Evolutionary conservation across 2,113 vertebrate species (phyloP), one percentile per base, ranked within the genome.

Genomic region (Lathamus discolor): DNA sequence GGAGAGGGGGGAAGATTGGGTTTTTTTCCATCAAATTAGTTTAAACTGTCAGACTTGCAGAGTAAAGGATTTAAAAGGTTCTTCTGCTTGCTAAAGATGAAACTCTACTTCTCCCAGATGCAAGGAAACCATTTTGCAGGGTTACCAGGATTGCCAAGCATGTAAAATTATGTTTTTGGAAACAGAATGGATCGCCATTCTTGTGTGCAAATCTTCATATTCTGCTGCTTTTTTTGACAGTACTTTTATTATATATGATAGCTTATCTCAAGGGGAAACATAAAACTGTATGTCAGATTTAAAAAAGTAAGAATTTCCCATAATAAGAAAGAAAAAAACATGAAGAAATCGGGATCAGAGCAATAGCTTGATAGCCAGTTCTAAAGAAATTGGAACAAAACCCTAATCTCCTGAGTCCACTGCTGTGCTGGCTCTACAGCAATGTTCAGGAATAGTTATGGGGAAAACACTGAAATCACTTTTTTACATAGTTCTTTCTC

Each of bases 1-100:
- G 11, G 16, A 4, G 3, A 5, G 5, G 5, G 5, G 24, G 33
- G 3, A 31, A 31, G 5, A 5, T 22, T 52, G 16, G 1, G 13
- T 1, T 27, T 43, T 72, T 43, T 72, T 85, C 54, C 19, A 82
- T 86, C 25, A 68, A 44, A 64, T 49, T 31, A 41, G 1, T 35
- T 78, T 55, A 46, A 44, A 41, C 9, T 41, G 11, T 64, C 22
- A 39, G 23, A 59, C 13, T 64, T 77, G 5, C 9, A 55, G 44
- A 77, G 54, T 49, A 64, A 69, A 43, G 11, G 2, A 76, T 76
- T 88, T 59, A 46, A 11, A 68, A 77, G 2, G 3, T 66, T 70
- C 3, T 54, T 76, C 13, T 74, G 8, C 54, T 48, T 37, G 3
- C 43, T 80, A 37, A 46, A 64, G 13, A 2, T 83, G 25, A 80